These are phyloP conservation scores for Stegana nigrithorax DNA, from an alignment of 2,888 invertebrate genomes.

Conservation along the genomic window DNA sequence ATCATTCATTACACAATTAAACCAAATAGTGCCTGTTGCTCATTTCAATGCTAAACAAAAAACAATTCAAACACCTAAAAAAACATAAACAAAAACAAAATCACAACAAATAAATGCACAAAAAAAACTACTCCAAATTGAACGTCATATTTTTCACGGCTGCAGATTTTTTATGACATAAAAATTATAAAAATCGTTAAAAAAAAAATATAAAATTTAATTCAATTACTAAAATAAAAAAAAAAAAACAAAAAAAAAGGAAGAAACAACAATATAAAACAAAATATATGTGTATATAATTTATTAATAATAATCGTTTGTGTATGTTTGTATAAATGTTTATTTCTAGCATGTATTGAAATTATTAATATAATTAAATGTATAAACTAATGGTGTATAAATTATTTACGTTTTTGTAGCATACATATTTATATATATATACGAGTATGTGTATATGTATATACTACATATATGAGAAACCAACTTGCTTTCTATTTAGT, in stretches of 20 bases:
- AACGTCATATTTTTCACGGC: not conserved
- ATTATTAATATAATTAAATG: not conserved
- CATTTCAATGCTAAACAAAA: conserved; percentile 1
- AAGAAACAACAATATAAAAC: not conserved
- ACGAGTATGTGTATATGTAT: not conserved
- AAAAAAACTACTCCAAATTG: not conserved
- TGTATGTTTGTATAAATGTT: conserved; percentile 10
- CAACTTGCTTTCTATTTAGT: conserved; percentile 7
- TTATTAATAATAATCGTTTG: not conserved
- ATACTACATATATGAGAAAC: not conserved
- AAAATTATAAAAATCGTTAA: not conserved
- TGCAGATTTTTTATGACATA: not conserved
- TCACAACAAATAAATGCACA: not conserved
- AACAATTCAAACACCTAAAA: too few relatives aligned
- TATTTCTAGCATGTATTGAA: not conserved
- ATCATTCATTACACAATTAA: conserved; percentile 1
- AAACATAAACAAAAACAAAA: not conserved
- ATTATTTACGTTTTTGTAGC: not conserved
- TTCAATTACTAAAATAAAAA: not conserved
- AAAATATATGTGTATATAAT: not conserved
- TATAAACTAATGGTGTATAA: not conserved
- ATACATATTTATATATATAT: not conserved
- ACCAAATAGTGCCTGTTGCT: conserved; percentile 24
- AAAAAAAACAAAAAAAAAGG: not conserved
- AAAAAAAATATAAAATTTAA: not conserved